A percentile compares a stretch with the other conserved stretches of the same genome.
phyloP scores from a whole-genome alignment of 2,113 vertebrate species.

The Xiphorhynchus elegans region DNA sequence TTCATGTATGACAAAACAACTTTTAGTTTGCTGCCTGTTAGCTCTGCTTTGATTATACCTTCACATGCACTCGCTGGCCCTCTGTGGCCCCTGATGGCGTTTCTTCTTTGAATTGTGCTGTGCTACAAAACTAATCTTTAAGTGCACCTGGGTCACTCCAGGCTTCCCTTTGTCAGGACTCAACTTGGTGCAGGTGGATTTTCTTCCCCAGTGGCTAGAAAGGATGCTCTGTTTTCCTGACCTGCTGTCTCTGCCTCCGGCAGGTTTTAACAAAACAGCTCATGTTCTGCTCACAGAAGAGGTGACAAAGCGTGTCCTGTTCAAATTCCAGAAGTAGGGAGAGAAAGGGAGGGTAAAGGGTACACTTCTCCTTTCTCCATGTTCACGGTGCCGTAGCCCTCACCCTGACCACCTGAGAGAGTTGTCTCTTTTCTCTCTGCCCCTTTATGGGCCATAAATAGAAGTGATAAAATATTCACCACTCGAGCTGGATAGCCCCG shows the following conservation, averaged over 20 bases:
- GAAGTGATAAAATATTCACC: not conserved
- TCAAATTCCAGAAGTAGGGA: not conserved
- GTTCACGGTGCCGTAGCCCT: fast-evolving
- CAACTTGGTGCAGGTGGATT: not conserved
- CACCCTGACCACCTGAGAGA: not conserved
- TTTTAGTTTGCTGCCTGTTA: not conserved
- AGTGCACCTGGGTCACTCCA: not conserved
- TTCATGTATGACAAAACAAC: not conserved
- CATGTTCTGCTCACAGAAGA: not conserved
- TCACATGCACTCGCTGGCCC: fast-evolving
- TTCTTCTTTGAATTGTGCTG: not conserved
- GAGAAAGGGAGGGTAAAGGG: not conserved
- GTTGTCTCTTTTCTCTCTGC: not conserved
- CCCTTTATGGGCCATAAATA: not conserved
- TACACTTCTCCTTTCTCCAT: not conserved
- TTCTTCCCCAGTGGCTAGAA: not conserved
- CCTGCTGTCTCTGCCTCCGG: not conserved
- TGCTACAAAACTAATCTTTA: not conserved
- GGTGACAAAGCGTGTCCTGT: not conserved
- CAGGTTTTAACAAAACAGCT: not conserved
- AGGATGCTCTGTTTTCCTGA: fast-evolving
- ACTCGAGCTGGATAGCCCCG: not conserved
- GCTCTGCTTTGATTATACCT: not conserved
- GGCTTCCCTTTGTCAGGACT: not conserved
- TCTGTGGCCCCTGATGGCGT: not conserved